Percentiles rank a stretch among this genome's conserved stretches.
Conservation (phyloP, 1,140 invertebrate genomes). For the Mesaphorura yosii region DNA sequence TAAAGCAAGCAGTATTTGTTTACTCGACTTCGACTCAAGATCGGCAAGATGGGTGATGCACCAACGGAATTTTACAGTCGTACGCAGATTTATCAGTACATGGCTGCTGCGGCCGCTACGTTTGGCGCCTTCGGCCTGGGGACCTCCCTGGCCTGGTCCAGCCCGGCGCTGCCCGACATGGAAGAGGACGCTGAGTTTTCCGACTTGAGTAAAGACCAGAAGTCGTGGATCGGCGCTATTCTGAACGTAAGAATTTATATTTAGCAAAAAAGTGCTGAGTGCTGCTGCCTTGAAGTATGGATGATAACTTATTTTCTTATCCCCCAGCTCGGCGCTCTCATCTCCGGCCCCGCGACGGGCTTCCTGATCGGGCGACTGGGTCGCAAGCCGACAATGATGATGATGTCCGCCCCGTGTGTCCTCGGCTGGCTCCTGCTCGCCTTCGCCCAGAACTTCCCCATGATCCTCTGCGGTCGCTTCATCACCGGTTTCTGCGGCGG, state of each 20-base stretch:
- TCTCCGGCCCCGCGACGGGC: conserved; percentile 44
- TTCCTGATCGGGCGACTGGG: conserved; percentile 51
- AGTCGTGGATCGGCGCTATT: conserved; percentile 13
- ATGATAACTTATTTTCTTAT: conserved; percentile 29
- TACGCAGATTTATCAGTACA: too few relatives aligned
- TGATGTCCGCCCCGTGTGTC: conserved; percentile 48
- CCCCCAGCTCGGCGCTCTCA: conserved; percentile 42
- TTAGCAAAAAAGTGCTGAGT: background rate
- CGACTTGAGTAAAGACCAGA: conserved; percentile 31
- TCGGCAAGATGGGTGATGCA: too few relatives aligned
- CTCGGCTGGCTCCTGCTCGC: conserved; percentile 52
- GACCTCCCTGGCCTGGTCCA: conserved; percentile 62
- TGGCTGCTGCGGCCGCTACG: too few relatives aligned
- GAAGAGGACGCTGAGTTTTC: conserved; percentile 41
- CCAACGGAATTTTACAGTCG: too few relatives aligned
- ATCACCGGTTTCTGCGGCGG: conserved; percentile 42
- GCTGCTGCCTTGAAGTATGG: background rate
- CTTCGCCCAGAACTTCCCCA: conserved; percentile 37
- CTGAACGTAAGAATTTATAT: conserved; percentile 5
- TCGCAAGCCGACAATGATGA: conserved; percentile 47
- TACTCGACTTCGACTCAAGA: too few relatives aligned
- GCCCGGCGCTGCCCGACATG: conserved; percentile 55
- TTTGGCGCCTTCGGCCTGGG: conserved; percentile 54
- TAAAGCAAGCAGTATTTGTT: too few relatives aligned
- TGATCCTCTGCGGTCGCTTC: conserved; percentile 49